Percentiles rank a stretch among this genome's conserved stretches.
Conservation (phyloP, 2,113 vertebrate species). For the Thymallus thymallus region DNA sequence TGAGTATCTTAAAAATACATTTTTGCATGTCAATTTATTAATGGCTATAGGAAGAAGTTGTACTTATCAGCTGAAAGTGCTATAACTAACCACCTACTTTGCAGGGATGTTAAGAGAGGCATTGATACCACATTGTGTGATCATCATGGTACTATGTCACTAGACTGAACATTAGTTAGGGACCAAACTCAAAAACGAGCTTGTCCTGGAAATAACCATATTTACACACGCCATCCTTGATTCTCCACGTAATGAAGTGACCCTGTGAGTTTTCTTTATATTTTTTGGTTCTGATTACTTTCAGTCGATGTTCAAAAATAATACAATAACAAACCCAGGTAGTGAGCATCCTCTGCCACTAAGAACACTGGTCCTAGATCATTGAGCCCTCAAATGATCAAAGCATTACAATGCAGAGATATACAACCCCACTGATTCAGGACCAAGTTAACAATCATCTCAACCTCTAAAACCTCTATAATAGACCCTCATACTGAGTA, state of each 20-base stretch:
- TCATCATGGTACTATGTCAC: neutral
- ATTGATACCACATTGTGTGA: constrained; percentile 12
- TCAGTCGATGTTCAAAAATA: constrained; percentile 45
- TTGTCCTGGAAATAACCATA: constrained; percentile 43
- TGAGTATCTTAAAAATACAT: constrained; percentile 22
- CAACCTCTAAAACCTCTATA: constrained; percentile 19
- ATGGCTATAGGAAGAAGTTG: constrained; percentile 54
- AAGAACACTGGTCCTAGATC: constrained; percentile 23
- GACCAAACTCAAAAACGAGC: constrained; percentile 9
- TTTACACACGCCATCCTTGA: constrained; percentile 37
- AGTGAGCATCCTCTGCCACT: neutral
- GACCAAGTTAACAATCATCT: constrained; percentile 37
- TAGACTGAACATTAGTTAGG: constrained; percentile 15
- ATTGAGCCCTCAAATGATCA: neutral
- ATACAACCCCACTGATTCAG: neutral
- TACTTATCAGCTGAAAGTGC: constrained; percentile 71
- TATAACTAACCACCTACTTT: constrained; percentile 53
- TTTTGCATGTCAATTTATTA: constrained; percentile 42
- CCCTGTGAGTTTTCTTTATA: constrained; percentile 49
- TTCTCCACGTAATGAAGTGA: constrained; percentile 42
- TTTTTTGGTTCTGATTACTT: constrained; percentile 58
- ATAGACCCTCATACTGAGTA: constrained; percentile 27
- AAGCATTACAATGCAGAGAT: neutral
- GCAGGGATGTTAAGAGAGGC: constrained; percentile 39
- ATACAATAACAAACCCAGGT: constrained; percentile 24